Evolutionary conservation across 2,797 vertebrate species (phyloP), one percentile per base, ranked within the genome.

Genomic region (Catharus ustulatus): DNA sequence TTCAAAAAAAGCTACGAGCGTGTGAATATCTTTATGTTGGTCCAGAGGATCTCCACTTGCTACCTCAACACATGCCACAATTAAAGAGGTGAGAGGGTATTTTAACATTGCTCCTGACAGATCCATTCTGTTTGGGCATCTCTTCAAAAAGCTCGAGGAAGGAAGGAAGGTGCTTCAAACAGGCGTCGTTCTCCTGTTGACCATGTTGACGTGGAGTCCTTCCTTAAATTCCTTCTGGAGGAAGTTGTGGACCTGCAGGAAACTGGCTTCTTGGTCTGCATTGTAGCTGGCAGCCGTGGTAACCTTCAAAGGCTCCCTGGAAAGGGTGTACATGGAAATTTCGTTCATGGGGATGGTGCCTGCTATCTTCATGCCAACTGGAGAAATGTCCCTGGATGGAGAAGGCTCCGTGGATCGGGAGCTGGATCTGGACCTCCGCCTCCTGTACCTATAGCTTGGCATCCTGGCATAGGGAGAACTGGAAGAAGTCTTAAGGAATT

Each of bases 171-270:
- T 69, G 16, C 94, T 98, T 98, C 98, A 99, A 95, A 99, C 99
- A 0, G 99, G 99, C 0, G 99, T 99, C 1, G 99, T 99, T 98
- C 99, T 98, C 96, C 98, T 98, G 98, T 98, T 99, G 45, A 98
- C 97, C 97, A 98, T 97, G 91, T 97, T 98, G 86, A 98, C 95
- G 1, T 97, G 97, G 92, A 98, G 96, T 55, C 98, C 98, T 54
- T 99, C 99, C 96, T 99, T 99, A 62, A 98, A 94, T 61, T 99
- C 99, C 97, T 98, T 99, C 97, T 99, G 98, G 92, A 99, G 99
- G 97, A 99, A 99, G 97, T 99, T 99, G 95, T 99, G 99, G 71
- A 99, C 98, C 97, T 99, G 99, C 95, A 99, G 98, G 93, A 99
- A 99, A 79, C 98, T 97, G 46, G 97, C 98, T 48, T 99, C 99